Evolutionary conservation across 37 sponge, comb jelly and placozoan genomes (phyloP), one percentile per base, ranked within the genome.

Genomic region (Ephydatia muelleri): DNA sequence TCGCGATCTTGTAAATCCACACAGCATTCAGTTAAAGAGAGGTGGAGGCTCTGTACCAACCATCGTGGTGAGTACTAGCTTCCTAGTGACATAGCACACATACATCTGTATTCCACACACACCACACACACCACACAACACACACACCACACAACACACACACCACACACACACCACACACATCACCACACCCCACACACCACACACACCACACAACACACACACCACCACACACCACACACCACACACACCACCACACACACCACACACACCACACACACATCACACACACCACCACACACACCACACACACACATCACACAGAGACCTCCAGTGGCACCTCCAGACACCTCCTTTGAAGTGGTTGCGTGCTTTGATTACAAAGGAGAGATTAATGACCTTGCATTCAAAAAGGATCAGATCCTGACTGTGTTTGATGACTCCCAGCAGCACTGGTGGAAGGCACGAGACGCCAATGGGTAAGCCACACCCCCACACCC

Each of bases 371-470:
- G 84, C 88, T 94, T 88, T 65, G 85, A 87, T 76, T 94, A 90
- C 34, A 64, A 85, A 0, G 91, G 89, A 30, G 94, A 94, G 49
- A 38, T 38, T 2, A 91, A 84, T 5, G 94, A 94, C 75, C 85
- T 94, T 2, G 79, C 94, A 0, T 85, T 94, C 34, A 32, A 68
- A 14, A 94, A 94, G 38, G 94, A 91, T 1, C 82, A 94, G 33
- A 77, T 43, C 36, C 88, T 90, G 19, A 72, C 68, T n/a, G 84
- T 94, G 12, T 90, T 90, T 75, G 91, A 94, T 49, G 84, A 76
- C 68, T 65, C 85, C 37, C 66, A 91, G 49, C 84, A 87, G 30
- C 85, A 88, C 81, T 94, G 94, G 94, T 94, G 94, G 94, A 87
- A 81, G 68, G 94, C 94, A 23, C 77, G 91, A 64, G 80, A 88